Conservation (phyloP, 2,888 invertebrate genomes). For the Rhodophaea formosa region DNA sequence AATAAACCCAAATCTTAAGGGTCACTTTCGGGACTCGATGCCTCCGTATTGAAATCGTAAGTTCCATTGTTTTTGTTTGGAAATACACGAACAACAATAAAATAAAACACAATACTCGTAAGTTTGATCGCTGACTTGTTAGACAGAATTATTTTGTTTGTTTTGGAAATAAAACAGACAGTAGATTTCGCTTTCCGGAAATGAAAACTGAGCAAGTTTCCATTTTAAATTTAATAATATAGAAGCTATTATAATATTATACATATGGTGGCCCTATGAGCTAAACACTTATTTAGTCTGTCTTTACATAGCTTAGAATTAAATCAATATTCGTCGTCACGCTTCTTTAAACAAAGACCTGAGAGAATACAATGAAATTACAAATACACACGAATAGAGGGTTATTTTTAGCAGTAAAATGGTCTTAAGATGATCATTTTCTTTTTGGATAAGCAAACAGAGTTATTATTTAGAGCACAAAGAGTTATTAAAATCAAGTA, state of each 20-base stretch:
- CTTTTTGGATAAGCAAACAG: too few relatives aligned
- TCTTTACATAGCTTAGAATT: too few relatives aligned
- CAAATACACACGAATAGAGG: too few relatives aligned
- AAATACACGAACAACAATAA: conserved; percentile 5
- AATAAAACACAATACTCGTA: conserved; percentile 18
- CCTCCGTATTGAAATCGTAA: conserved; percentile 16
- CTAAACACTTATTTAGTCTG: too few relatives aligned
- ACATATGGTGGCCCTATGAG: too few relatives aligned
- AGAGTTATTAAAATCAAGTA: too few relatives aligned
- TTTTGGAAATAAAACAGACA: neutral
- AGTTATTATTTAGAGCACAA: too few relatives aligned
- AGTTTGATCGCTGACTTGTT: neutral
- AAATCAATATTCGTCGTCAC: too few relatives aligned
- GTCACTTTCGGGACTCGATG: conserved; percentile 5
- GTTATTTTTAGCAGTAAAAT: too few relatives aligned
- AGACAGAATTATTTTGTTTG: neutral
- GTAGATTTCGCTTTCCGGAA: neutral
- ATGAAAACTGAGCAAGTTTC: neutral
- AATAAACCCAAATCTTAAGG: conserved; percentile 21
- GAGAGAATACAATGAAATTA: too few relatives aligned
- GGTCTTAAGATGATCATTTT: too few relatives aligned
- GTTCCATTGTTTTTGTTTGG: conserved; percentile 11
- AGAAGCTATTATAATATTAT: neutral
- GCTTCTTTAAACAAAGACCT: too few relatives aligned
- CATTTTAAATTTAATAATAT: neutral